phyloP scores from a whole-genome alignment of 2,888 invertebrate species.

The Melinaea marsaeus region DNA sequence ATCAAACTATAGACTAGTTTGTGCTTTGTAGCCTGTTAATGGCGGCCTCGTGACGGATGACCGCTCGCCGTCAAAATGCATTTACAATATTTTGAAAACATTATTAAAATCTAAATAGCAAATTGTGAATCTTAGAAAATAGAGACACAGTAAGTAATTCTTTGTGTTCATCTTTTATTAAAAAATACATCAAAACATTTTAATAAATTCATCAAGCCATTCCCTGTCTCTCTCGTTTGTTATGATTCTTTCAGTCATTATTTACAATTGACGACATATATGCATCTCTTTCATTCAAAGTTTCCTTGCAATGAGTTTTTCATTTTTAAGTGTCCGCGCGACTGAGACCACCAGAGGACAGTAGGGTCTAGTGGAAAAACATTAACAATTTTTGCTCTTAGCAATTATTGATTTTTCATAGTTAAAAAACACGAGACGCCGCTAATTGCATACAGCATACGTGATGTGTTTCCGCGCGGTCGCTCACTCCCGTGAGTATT shows the following conservation, averaged over 20 bases:
- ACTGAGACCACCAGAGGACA: constrained; percentile 57
- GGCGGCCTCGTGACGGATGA: constrained; percentile 65
- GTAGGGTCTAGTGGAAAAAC: constrained; percentile 67
- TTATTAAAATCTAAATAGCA: constrained; percentile 40
- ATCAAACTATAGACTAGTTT: neutral
- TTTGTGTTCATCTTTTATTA: constrained; percentile 23
- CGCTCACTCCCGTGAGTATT: constrained; percentile 53
- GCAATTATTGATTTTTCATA: constrained; percentile 77
- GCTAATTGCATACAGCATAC: constrained; percentile 68
- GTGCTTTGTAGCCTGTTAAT: constrained; percentile 48
- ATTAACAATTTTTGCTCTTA: constrained; percentile 72
- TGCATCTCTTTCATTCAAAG: constrained; percentile 65
- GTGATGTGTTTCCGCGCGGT: constrained; percentile 52
- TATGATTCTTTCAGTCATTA: constrained; percentile 71
- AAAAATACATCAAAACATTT: constrained; percentile 53
- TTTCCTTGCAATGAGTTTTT: constrained; percentile 72
- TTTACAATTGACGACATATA: constrained; percentile 68
- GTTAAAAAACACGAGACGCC: constrained; percentile 59
- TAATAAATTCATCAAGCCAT: constrained; percentile 51
- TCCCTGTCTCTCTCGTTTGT: constrained; percentile 67
- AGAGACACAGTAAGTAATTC: constrained; percentile 42
- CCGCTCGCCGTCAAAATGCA: constrained; percentile 60
- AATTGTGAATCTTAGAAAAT: constrained; percentile 35
- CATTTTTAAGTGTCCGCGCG: constrained; percentile 69
- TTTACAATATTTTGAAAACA: constrained; percentile 51